Evolutionary conservation across 2,113 vertebrate species (phyloP), one percentile per base, ranked within the genome.

Genomic region (Rutilus rutilus): DNA sequence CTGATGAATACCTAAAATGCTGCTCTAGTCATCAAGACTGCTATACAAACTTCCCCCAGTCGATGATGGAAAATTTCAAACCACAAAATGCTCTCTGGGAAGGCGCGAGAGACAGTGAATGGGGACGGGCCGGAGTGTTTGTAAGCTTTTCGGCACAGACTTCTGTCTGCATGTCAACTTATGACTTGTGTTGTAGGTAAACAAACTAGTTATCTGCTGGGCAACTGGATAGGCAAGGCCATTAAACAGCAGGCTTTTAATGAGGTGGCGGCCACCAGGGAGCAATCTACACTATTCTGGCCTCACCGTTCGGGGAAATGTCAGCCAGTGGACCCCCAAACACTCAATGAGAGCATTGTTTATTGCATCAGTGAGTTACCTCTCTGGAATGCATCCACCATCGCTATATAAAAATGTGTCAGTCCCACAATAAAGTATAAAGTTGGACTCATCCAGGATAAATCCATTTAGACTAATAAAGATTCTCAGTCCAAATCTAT

Each of bases 171-270:
- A 54, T 75, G 39, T 85, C 83, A 79, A 50, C 57, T 78, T 82
- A 25, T 84, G 76, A 82, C 64, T 87, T 71, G 65, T 86, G 85
- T 86, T 86, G 69, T 73, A 81, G 47, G 85, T 85, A 73, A 65
- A 85, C 57, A 85, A 82, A 78, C 82, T 25, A 30, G 47, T 59
- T 87, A 85, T 87, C 88, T 87, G 79, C 88, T 85, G 86, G 86
- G 86, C 83, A 85, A 73, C 73, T 85, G 78, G 73, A 74, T 33
- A 21, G 83, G 42, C 54, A 54, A 54, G 21, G 54, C 57, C 85
- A 81, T 89, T 76, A 89, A 87, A 85, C 88, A 87, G 88, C 86
- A 85, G 78, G 78, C 84, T 78, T 87, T 83, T 89, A 89, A 89
- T 89, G 86, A 89, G 83, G 83, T 87, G 86, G 54, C 33, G 45